Evolutionary conservation across 2,113 vertebrate species (phyloP).

Genomic region (Monopterus albus): DNA sequence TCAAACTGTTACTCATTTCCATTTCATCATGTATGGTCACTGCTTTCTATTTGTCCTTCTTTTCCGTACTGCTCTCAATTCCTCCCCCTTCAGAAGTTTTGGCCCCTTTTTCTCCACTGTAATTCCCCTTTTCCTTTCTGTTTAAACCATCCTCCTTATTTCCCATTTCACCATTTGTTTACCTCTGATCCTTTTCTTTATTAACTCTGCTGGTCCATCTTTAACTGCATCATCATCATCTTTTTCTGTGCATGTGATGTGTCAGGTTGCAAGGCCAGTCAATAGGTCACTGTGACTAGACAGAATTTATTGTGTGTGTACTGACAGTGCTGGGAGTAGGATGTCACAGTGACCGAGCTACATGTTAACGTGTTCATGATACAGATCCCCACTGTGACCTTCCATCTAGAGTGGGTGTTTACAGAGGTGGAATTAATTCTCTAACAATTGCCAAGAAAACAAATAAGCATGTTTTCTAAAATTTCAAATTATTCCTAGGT

Average conservation of each 20-base stretch:
- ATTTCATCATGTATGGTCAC: slow-evolving; percentile 28
- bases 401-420: slow-evolving; percentile 19
- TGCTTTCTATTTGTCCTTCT: neutral
- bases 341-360: slow-evolving; percentile 27
- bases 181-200: neutral
- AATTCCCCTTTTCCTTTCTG: neutral
- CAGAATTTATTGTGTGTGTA: slow-evolving; percentile 32
- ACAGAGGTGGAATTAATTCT: too few relatives aligned
- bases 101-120: neutral
- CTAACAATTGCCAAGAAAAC: neutral
- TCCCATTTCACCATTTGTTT: neutral
- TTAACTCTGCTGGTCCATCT: neutral
- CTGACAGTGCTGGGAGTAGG: slow-evolving; percentile 34
- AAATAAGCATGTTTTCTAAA: neutral
- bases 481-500: neutral
- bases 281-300: slow-evolving; percentile 55
- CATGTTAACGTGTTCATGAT: slow-evolving; percentile 26
- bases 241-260: neutral
- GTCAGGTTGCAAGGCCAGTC: slow-evolving; percentile 43
- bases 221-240: slow-evolving; percentile 25
- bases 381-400: slow-evolving; percentile 32
- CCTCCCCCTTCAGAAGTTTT: neutral
- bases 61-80: neutral
- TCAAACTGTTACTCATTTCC: slow-evolving; percentile 50
- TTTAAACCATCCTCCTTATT: slow-evolving; percentile 2